Conservation (phyloP, 2,888 invertebrate genomes). For the Lamellibrachia columna region DNA sequence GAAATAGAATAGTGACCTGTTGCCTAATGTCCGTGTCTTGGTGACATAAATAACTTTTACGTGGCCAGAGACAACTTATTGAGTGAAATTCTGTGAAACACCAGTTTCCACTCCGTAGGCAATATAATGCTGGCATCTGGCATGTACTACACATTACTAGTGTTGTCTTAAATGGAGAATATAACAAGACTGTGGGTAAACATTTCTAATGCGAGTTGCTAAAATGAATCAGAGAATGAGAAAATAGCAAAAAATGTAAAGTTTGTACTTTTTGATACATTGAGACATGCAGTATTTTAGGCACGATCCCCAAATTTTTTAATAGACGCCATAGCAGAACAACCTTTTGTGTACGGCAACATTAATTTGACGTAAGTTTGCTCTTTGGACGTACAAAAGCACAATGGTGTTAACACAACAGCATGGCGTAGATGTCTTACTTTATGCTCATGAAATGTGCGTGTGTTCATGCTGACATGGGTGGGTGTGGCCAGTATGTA, state of each 20-base stretch:
- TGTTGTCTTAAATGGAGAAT: neutral
- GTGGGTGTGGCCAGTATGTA: neutral
- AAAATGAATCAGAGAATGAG: neutral
- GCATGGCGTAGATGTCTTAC: neutral
- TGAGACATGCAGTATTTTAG: neutral
- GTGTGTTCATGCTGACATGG: neutral
- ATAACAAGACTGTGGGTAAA: neutral
- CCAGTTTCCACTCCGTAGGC: neutral
- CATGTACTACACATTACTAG: neutral
- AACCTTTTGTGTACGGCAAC: neutral
- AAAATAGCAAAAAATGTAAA: neutral
- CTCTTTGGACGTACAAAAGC: neutral
- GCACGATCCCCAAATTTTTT: neutral
- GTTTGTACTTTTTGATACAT: neutral
- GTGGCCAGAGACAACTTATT: neutral
- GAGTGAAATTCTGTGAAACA: conserved; percentile 6
- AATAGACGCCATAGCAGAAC: neutral
- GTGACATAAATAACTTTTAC: neutral
- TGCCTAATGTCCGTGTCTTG: neutral
- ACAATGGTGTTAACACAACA: neutral
- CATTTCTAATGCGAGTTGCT: neutral
- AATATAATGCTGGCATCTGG: neutral
- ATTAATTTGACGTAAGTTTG: neutral
- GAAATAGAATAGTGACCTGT: neutral
- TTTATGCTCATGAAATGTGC: neutral